phyloP scores from a whole-genome alignment of 2,113 vertebrate genomes.

The Lepidothrix coronata region DNA sequence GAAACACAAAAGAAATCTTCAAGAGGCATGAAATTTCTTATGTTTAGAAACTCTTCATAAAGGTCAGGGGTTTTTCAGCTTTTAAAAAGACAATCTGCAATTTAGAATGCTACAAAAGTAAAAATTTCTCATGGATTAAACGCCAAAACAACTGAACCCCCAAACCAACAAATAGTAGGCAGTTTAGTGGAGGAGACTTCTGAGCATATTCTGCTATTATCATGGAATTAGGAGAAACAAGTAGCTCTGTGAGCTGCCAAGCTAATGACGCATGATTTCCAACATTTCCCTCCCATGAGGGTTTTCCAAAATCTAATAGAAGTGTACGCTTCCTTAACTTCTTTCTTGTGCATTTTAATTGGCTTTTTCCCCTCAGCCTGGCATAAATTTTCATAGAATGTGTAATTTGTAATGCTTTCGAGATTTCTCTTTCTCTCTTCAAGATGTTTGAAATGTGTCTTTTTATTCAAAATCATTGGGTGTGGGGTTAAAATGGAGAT shows the following conservation, averaged over 20 bases:
- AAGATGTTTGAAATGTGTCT: neutral
- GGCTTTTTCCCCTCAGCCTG: neutral
- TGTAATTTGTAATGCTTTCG: slow-evolving; percentile 1
- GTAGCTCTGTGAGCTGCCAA: slow-evolving; percentile 18
- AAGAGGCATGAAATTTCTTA: slow-evolving; percentile 29
- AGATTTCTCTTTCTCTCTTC: neutral
- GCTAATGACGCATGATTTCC: slow-evolving; percentile 35
- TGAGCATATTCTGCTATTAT: neutral
- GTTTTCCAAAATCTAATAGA: slow-evolving; percentile 41
- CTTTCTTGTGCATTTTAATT: slow-evolving; percentile 44
- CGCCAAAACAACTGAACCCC: neutral
- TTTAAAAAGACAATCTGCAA: neutral
- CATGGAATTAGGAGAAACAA: slow-evolving; percentile 37
- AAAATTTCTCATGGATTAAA: neutral
- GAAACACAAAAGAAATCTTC: slow-evolving; percentile 37
- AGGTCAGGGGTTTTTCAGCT: neutral
- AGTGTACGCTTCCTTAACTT: neutral
- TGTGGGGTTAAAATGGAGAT: neutral
- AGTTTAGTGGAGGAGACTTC: neutral
- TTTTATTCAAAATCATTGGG: neutral
- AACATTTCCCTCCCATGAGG: neutral
- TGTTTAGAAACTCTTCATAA: slow-evolving; percentile 33
- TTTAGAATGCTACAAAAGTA: neutral
- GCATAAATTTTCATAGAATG: slow-evolving; percentile 6
- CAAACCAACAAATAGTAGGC: neutral